Percentiles rank a stretch among this genome's conserved stretches.
These are phyloP conservation scores for Lasioglossum zephyrum DNA, from an alignment of 2,888 invertebrate genomes.

Conservation along the genomic window DNA sequence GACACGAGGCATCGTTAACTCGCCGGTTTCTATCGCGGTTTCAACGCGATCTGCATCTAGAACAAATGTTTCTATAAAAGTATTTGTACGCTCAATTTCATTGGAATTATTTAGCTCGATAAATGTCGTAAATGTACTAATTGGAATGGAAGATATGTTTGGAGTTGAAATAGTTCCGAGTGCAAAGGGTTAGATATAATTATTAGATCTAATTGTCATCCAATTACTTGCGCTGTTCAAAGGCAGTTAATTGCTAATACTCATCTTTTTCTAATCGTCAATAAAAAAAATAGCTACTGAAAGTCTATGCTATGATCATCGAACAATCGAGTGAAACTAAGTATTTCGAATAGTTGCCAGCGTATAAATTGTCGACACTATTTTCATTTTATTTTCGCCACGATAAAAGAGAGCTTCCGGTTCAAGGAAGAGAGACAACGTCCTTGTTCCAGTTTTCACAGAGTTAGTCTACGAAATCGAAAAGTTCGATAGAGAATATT, in stretches of 20 bases:
- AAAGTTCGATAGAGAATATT: not conserved
- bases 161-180: not conserved
- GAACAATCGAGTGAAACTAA: not conserved
- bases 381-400: not conserved
- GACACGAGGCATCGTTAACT: not conserved
- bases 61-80: not conserved
- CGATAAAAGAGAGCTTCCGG: not conserved
- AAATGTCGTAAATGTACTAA: not conserved
- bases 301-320: not conserved
- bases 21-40: not conserved
- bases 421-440: not conserved
- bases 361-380: not conserved
- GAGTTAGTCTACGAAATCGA: not conserved
- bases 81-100: not conserved
- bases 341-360: too few relatives aligned
- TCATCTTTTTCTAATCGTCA: not conserved
- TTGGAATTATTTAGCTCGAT: not conserved
- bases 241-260: not conserved
- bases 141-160: not conserved
- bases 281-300: not conserved
- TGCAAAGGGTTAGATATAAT: not conserved
- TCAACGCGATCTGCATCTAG: not conserved
- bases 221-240: not conserved
- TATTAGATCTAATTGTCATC: not conserved
- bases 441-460: not conserved